Evolutionary conservation across 2,113 vertebrate genomes (phyloP), one percentile per base, ranked within the genome.

Genomic region (Ivindomyrus marchei): DNA sequence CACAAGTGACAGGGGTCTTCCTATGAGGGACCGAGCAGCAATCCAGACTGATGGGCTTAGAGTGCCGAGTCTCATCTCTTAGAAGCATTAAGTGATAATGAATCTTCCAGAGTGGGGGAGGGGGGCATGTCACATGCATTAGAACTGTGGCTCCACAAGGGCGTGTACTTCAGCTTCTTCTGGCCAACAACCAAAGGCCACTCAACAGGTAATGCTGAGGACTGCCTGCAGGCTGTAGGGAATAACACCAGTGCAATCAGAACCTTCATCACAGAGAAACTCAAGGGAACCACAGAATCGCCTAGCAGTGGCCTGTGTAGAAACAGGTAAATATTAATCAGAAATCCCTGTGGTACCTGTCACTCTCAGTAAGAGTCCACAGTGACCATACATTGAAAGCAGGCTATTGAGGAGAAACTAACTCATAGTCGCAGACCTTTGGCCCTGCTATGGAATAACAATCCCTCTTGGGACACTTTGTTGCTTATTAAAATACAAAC

Each of bases 401-500:
- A 11, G 27, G 83, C 42, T 86, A 87, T 70, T 87, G 15, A 90
- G 21, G 47, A 53, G 62, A 89, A 31, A 53, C 11, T 19, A 89
- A 58, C 42, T 42, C 39, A 85, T 15, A 6, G n/a, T 56, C 80
- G 8, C 24, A 27, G 85, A n/a, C 8, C 58, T 9, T 24, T 62
- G 58, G 58, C 36, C 42, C 45, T 4, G 52, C 39, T 53, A 31
- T 19, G 17, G 53, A 70, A 39, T 19, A 52, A 66, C 21, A 45
- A 53, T 19, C 62, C 89, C 24, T 27, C 2, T 24, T 62, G 85
- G 88, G 62, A 46, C 88, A 52, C 56, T 83, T 90, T 90, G 62
- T 70, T 58, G 85, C 80, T 91, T 90, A 92, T 89, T 90, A 87
- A 92, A 91, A 91, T 91, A 27, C 83, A 90, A 83, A 90, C 87